A percentile compares a stretch with the other conserved stretches of the same genome.
Evolutionary conservation across 2,113 vertebrate genomes (phyloP).

Genomic region (Xiphophorus couchianus): DNA sequence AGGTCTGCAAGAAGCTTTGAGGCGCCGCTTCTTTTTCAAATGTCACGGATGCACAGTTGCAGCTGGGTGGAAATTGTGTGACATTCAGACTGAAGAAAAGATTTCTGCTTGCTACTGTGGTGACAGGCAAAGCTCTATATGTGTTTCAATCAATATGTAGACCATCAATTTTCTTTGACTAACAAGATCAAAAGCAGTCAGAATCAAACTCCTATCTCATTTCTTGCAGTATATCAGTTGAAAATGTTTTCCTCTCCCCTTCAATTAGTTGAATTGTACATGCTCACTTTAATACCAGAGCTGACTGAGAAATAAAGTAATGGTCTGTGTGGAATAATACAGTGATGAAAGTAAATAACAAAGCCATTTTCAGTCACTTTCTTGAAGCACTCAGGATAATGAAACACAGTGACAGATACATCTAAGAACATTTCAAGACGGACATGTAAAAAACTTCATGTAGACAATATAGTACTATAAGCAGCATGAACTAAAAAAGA

Average conservation of each 20-base stretch:
- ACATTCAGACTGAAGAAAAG: constrained; percentile 30
- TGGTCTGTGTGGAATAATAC: constrained; percentile 35
- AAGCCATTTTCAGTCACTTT: constrained; percentile 8
- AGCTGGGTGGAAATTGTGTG: constrained; percentile 33
- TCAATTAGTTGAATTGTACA: constrained; percentile 32
- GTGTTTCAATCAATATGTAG: constrained; percentile 18
- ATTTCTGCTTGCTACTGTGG: background rate
- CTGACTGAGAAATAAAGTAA: constrained; percentile 58
- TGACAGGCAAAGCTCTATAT: constrained; percentile 21
- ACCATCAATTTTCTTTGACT: background rate
- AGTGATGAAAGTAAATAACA: constrained; percentile 20
- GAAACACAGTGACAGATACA: background rate
- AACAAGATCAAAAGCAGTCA: constrained; percentile 7
- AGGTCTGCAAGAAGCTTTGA: constrained; percentile 41
- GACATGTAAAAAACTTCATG: background rate
- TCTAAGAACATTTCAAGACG: background rate
- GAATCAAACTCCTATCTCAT: constrained; percentile 1
- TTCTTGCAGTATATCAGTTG: constrained; percentile 7
- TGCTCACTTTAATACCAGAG: constrained; percentile 34
- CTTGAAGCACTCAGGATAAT: constrained; percentile 29
- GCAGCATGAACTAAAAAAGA: too few species aligned
- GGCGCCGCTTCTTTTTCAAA: constrained; percentile 63
- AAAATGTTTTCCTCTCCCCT: background rate
- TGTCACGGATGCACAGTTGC: constrained; percentile 60
- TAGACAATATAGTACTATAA: background rate